A percentile compares a stretch with the other conserved stretches of the same genome.
Evolutionary conservation across 2,888 invertebrate genomes (phyloP).

Genomic region (Phymatocera aterrima): DNA sequence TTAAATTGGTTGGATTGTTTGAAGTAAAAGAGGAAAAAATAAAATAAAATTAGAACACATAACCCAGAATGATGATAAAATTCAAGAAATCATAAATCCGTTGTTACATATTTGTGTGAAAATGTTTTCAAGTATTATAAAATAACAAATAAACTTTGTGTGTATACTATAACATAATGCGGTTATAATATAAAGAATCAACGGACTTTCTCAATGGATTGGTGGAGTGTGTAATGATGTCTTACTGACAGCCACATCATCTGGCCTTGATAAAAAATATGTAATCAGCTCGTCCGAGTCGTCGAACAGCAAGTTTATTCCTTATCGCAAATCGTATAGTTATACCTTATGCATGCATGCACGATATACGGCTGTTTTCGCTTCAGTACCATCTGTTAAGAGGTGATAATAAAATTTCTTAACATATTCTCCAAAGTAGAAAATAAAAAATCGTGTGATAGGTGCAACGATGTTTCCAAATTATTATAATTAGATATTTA

Average conservation of each 20-base stretch:
- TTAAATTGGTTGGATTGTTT: neutral
- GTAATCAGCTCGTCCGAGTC: slow-evolving; percentile 56
- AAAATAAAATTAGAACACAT: neutral
- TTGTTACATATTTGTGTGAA: neutral
- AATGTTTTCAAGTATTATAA: slow-evolving; percentile 15
- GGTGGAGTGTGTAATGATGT: slow-evolving; percentile 35
- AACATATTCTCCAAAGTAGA: neutral
- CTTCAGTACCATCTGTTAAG: slow-evolving; percentile 35
- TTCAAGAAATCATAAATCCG: neutral
- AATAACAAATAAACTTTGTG: neutral
- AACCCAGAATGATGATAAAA: neutral
- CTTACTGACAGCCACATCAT: slow-evolving; percentile 61
- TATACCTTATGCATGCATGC: neutral
- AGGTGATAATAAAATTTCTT: neutral
- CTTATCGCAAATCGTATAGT: slow-evolving; percentile 38
- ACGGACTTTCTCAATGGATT: slow-evolving; percentile 36
- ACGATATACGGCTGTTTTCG: slow-evolving; percentile 16
- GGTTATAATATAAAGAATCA: neutral
- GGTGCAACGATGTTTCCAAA: neutral
- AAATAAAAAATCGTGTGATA: neutral
- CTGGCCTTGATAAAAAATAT: slow-evolving; percentile 62
- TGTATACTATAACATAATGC: neutral
- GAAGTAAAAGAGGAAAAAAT: neutral
- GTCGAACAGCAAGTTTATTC: slow-evolving; percentile 55
- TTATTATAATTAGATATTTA: neutral